These are phyloP conservation scores for Meteorus colon DNA, from an alignment of 2,888 invertebrate genomes.

Conservation along the genomic window DNA sequence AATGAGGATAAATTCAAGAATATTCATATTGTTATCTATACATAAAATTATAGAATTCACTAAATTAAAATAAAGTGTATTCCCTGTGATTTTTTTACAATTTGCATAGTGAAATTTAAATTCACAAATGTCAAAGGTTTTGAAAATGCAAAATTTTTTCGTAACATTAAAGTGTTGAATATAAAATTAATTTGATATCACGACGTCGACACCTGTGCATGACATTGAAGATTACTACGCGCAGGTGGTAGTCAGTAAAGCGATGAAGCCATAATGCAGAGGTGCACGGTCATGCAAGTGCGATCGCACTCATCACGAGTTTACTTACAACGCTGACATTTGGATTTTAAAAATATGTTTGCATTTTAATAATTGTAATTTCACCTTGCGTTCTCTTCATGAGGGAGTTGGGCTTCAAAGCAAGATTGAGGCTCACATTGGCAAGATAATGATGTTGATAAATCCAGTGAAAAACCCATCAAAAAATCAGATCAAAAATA, in stretches of 20 bases:
- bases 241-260: constrained; percentile 36
- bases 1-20: too few species aligned
- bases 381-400: too few species aligned
- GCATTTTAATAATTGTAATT: not conserved
- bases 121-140: not conserved
- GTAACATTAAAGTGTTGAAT: constrained; percentile 31
- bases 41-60: too few species aligned
- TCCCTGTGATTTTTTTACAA: too few species aligned
- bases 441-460: too few species aligned
- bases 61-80: too few species aligned
- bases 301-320: not conserved
- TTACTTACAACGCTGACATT: not conserved
- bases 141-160: constrained; percentile 4
- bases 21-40: too few species aligned
- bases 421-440: too few species aligned
- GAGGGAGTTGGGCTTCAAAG: too few species aligned
- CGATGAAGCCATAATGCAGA: constrained; percentile 28
- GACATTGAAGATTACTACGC: constrained; percentile 32
- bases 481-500: too few species aligned
- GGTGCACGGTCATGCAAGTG: constrained; percentile 34
- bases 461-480: too few species aligned
- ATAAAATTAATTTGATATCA: constrained; percentile 1
- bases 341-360: not conserved
- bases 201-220: constrained; percentile 67
- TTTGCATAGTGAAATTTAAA: too few species aligned